Evolutionary conservation across 1,140 invertebrate genomes (phyloP), one percentile per base, ranked within the genome.

Genomic region (Protaetia brevitarsis): DNA sequence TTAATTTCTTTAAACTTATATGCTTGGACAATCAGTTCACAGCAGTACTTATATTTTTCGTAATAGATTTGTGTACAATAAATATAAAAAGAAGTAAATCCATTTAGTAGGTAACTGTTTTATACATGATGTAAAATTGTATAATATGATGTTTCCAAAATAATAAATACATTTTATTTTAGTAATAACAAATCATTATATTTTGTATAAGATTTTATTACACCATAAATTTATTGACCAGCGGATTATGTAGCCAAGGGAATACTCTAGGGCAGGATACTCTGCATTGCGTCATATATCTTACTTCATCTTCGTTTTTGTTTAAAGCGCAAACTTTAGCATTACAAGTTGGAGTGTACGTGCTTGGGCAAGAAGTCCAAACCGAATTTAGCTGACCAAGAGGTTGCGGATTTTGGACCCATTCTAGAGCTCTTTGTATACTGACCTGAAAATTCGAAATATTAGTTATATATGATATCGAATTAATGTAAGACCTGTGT

Each of bases 361-460:
- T 0, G 61, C 37, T 19, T 36, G 61, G 34, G 68, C 66, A 68
- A 28, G 64, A 27, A 60, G 71, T 74, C 81, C 82, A 61, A 65
- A 70, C 80, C 29, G 67, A 70, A 16, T 73, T 63, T 13, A 66
- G 73, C 67, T 31, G 80, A 72, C 3, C 82, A 75, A 19, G 74
- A 1, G 81, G 72, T 0, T 82, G 78, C 1, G 86, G 86, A 66
- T 85, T 81, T 70, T 82, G 80, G 27, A 86, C 79, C 85, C 85
- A 88, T 66, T 87, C 81, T 10, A 87, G 74, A 4, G 84, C 82
- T 66, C 83, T 80, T 36, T 77, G 75, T 2, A 77, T 71, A 16
- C 77, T 80, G 0, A 79, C 78, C 80, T 81, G 59, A 30, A 73
- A 45, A 56, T 66, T 31, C 16, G 13, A 10, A 30, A 21, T 23